Percentiles rank a stretch among this genome's conserved stretches.
phyloP scores from a whole-genome alignment of 2,888 invertebrate species.

The Agelastica alni region DNA sequence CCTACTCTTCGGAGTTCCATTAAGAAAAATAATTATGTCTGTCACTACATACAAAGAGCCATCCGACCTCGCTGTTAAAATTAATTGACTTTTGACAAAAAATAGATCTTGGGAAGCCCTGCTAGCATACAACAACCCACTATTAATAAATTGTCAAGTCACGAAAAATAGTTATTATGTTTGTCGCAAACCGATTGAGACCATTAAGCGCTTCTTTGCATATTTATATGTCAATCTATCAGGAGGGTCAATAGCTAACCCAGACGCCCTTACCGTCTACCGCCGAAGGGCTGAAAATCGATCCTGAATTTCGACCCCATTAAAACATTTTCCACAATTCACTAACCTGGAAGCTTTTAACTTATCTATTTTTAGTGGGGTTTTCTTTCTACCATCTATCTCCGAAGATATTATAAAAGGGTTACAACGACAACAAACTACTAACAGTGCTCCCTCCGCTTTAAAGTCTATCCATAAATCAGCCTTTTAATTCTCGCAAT shows the following conservation, averaged over 20 bases:
- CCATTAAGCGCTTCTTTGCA: slow-evolving; percentile 45
- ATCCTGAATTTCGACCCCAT: slow-evolving; percentile 46
- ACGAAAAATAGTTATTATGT: slow-evolving; percentile 38
- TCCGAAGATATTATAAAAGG: slow-evolving; percentile 8
- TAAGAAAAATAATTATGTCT: slow-evolving; percentile 31
- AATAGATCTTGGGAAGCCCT: slow-evolving; percentile 28
- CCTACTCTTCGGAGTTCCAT: slow-evolving; percentile 24
- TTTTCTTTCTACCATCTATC: slow-evolving; percentile 9
- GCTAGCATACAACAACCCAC: slow-evolving; percentile 28
- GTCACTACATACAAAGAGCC: slow-evolving; percentile 27
- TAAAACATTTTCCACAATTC: slow-evolving; percentile 50
- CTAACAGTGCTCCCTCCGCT: no score
- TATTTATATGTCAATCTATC: slow-evolving; percentile 52
- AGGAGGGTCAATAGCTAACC: slow-evolving; percentile 42
- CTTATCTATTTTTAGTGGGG: slow-evolving; percentile 41
- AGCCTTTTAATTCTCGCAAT: no score
- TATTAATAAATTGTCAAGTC: slow-evolving; percentile 35
- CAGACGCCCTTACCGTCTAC: slow-evolving; percentile 43
- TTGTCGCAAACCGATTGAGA: slow-evolving; percentile 36
- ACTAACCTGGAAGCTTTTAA: slow-evolving; percentile 49
- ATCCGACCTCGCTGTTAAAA: slow-evolving; percentile 27
- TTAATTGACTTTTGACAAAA: slow-evolving; percentile 30
- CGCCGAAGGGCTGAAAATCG: slow-evolving; percentile 50
- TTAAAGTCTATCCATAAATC: no score
- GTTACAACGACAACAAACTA: slow-evolving; percentile 16